Percentiles rank a stretch among this genome's conserved stretches.
Conservation (phyloP, 1,140 invertebrate species). For the Bombus waltoni region DNA sequence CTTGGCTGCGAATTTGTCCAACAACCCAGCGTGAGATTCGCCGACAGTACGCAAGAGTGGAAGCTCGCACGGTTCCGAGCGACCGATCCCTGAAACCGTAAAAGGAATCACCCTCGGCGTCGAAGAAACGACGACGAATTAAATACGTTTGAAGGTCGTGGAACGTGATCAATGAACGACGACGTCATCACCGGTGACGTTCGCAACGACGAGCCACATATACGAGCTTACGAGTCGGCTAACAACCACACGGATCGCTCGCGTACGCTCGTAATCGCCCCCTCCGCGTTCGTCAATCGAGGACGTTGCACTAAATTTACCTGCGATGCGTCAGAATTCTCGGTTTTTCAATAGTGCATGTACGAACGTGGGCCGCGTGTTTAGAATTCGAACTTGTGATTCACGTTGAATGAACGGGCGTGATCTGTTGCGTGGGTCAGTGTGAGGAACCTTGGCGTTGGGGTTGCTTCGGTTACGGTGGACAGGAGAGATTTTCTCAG, state of each 20-base stretch:
- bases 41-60: too few species aligned
- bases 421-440: conserved; percentile 17
- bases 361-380: not conserved
- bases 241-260: not conserved
- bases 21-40: too few species aligned
- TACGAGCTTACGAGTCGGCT: not conserved
- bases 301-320: conserved; percentile 42
- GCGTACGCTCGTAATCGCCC: not conserved
- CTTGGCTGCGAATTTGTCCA: too few species aligned
- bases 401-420: not conserved
- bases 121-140: conserved; percentile 37
- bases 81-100: conserved; percentile 1
- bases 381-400: not conserved
- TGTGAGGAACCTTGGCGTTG: not conserved
- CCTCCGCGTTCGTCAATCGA: conserved; percentile 16
- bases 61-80: too few species aligned
- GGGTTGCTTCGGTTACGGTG: not conserved
- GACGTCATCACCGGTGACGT: conserved; percentile 25
- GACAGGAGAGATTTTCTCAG: too few species aligned
- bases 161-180: conserved; percentile 38
- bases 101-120: not conserved
- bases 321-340: conserved; percentile 27
- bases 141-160: conserved; percentile 39
- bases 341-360: not conserved
- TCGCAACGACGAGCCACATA: not conserved